A percentile compares a stretch with the other conserved stretches of the same genome.
phyloP scores from a whole-genome alignment of 2,888 invertebrate species.

The Zygaena filipendulae region DNA sequence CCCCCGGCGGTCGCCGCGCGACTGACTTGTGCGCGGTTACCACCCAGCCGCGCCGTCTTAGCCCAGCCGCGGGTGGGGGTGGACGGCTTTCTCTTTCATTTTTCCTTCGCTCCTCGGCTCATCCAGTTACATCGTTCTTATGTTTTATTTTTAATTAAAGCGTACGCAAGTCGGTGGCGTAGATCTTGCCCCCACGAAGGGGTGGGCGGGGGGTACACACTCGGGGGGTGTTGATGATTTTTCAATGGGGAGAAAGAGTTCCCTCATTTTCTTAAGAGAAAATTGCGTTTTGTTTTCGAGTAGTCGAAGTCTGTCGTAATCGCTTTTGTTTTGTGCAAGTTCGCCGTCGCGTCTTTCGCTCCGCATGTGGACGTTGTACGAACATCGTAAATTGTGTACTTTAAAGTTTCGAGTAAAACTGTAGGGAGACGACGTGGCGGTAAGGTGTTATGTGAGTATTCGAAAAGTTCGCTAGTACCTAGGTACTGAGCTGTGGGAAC shows the following conservation, averaged over 20 bases:
- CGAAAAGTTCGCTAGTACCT: conserved; percentile 25
- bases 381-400: conserved; percentile 55
- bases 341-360: conserved; percentile 35
- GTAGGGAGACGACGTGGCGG: conserved; percentile 37
- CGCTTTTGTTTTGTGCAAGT: conserved; percentile 64
- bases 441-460: conserved; percentile 34
- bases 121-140: conserved; percentile 71
- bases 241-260: conserved; percentile 70
- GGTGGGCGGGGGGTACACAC: conserved; percentile 40
- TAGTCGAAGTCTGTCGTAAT: conserved; percentile 68
- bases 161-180: conserved; percentile 68
- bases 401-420: conserved; percentile 51
- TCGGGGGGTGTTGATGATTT: conserved; percentile 68
- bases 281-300: conserved; percentile 70
- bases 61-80: conserved; percentile 35
- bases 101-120: conserved; percentile 69
- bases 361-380: conserved; percentile 46
- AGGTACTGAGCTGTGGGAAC: no score
- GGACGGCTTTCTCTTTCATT: conserved; percentile 69
- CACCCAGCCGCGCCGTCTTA: conserved; percentile 27
- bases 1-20: conserved; percentile 52
- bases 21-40: conserved; percentile 55
- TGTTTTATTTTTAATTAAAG: conserved; percentile 71
- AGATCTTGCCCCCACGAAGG: conserved; percentile 49
- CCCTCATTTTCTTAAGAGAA: conserved; percentile 70